Evolutionary conservation across 1,140 invertebrate genomes (phyloP).

Genomic region (Lineus longissimus): DNA sequence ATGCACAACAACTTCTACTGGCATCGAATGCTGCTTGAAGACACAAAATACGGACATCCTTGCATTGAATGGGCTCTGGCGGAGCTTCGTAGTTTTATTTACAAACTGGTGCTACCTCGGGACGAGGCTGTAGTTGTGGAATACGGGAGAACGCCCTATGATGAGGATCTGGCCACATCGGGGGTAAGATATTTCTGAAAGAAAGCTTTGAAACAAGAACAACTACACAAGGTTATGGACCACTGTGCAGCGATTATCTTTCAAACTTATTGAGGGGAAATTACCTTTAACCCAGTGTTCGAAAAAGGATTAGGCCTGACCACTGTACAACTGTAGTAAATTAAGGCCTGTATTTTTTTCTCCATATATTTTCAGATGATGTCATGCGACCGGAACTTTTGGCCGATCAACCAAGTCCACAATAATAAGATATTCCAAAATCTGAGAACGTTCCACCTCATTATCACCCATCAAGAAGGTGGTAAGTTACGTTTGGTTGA

Average conservation of each 20-base stretch:
- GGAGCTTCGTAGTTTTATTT: slow-evolving; percentile 36
- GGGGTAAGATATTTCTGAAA: background rate
- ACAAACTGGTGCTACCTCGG: slow-evolving; percentile 38
- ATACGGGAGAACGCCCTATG: slow-evolving; percentile 32
- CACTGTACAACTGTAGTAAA: too few species aligned
- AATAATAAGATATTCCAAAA: slow-evolving; percentile 39
- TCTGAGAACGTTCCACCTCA: slow-evolving; percentile 33
- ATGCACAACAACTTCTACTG: slow-evolving; percentile 45
- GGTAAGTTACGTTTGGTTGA: too few species aligned
- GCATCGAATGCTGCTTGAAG: slow-evolving; percentile 43
- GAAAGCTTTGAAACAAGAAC: background rate
- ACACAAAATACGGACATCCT: slow-evolving; percentile 27
- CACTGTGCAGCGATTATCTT: too few species aligned
- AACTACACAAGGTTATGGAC: too few species aligned
- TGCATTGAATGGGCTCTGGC: slow-evolving; percentile 31
- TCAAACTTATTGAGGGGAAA: too few species aligned
- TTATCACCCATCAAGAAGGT: slow-evolving; percentile 37
- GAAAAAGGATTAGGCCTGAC: too few species aligned
- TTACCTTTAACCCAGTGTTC: too few species aligned
- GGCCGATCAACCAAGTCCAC: slow-evolving; percentile 13
- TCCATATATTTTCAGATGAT: too few species aligned
- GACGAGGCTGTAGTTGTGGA: slow-evolving; percentile 37
- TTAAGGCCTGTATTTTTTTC: too few species aligned
- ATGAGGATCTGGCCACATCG: background rate
- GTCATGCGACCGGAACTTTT: too few species aligned